Percentiles rank a stretch among this genome's conserved stretches.
Conservation (phyloP, 35 echinoderm and acorn worm species). For the Stichopus chloronotus region DNA sequence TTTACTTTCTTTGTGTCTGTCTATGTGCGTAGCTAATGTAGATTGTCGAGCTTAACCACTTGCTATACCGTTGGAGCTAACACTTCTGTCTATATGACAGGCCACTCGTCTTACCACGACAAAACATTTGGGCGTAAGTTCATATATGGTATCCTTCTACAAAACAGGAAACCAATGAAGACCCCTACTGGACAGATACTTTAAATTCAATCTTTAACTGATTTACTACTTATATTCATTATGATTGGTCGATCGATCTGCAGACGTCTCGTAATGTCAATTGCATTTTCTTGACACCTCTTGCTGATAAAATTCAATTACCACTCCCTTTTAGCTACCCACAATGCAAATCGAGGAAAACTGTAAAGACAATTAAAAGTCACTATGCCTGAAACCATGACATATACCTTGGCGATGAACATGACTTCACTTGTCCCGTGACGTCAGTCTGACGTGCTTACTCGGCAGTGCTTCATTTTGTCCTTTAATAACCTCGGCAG, state of each 20-base stretch:
- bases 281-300: neutral
- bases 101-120: too few species aligned
- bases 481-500: neutral
- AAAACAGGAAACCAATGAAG: neutral
- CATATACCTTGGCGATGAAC: neutral
- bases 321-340: neutral
- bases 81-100: too few species aligned
- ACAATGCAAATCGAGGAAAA: neutral
- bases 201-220: neutral
- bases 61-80: too few species aligned
- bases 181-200: neutral
- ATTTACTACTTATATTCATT: neutral
- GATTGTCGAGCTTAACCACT: too few species aligned
- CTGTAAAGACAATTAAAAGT: neutral
- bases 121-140: too few species aligned
- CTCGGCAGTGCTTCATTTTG: neutral
- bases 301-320: neutral
- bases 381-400: neutral
- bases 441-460: neutral
- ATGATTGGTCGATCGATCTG: neutral
- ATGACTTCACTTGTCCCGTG: neutral
- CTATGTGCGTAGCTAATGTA: too few species aligned
- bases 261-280: neutral
- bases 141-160: too few species aligned
- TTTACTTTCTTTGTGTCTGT: too few species aligned